Base-by-base conservation (phyloP, 2,113 vertebrate species). In the Romanogobio albipinnatus region DNA sequence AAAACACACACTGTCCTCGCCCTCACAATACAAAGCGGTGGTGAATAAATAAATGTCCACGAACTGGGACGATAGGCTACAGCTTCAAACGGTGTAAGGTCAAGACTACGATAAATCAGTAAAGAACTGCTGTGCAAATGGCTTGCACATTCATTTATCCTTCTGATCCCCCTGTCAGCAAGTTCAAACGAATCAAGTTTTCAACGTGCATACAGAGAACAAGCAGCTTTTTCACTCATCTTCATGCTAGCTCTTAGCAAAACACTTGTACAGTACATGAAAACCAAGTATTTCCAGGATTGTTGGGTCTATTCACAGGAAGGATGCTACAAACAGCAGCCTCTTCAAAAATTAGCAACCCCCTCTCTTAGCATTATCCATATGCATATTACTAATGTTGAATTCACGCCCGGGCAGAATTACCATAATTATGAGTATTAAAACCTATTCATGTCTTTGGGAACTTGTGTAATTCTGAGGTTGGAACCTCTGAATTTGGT, bases 281-380 rank as follows among this genome's bases (percentile, higher is more conserved):
- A 90, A 92, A 92, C 93, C 94, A 95, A 95, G 95, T 94, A 94
- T 95, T 92, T 94, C 94, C 94, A 95, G 94, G 93, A 94, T 93
- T 92, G 91, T 93, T 93, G 90, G 90, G 90, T 94, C 90, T 90
- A 83, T 90, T 86, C 85, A 90, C 87, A 84, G 81, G 80, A 87
- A 86, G 79, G 90, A 59, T 76, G 83, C 87, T 82, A 89, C 86
- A 78, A 76, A 76, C 49, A 88, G 86, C 85, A 90, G 90, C 90
- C 86, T 91, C 81, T 75, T 93, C 91, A 91, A 90, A 92, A 19
- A 81, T 59, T 39, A 82, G 66, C 70, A 45, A 43, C 62, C 49
- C n/a, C 81, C 64, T 74, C 8, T 51, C 61, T 81, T 81, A 68
- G 24, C 10, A 81, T 59, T 77, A 81, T 0, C 19, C 53, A 45